phyloP scores from a whole-genome alignment of 2,797 vertebrate species.

The Pseudochirops corinnae region DNA sequence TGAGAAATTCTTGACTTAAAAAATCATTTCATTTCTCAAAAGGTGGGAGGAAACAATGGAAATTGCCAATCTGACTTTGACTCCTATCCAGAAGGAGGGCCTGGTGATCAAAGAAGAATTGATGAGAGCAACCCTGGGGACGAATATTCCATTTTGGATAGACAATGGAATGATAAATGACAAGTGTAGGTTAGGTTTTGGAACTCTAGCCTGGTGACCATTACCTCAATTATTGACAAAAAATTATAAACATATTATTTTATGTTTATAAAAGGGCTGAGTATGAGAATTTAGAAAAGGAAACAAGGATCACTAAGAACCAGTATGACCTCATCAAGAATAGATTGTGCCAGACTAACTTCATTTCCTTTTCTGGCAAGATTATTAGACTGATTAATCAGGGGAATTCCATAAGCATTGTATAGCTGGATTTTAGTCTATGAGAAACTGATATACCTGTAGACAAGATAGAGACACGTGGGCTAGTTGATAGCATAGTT shows the following conservation, averaged over 20 bases:
- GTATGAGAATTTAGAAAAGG: background rate
- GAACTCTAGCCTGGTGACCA: background rate
- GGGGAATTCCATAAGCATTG: background rate
- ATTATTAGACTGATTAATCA: background rate
- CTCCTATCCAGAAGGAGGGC: background rate
- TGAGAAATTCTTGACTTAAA: background rate
- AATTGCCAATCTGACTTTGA: background rate
- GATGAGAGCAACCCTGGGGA: background rate
- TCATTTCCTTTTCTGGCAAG: background rate
- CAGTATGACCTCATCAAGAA: background rate
- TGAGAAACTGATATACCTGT: background rate
- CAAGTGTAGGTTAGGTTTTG: background rate
- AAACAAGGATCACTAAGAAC: background rate
- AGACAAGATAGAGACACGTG: background rate
- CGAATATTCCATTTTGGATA: background rate
- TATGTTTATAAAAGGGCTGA: too few species aligned
- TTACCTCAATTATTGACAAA: background rate
- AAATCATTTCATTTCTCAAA: background rate
- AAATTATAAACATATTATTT: background rate
- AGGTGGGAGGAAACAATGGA: background rate
- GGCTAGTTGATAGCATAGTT: background rate
- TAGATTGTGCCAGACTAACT: background rate
- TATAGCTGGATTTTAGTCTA: background rate
- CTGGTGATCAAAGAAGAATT: background rate
- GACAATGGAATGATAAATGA: background rate